Base-by-base conservation (phyloP, 2,797 vertebrate genomes). In the Crax fasciolata region DNA sequence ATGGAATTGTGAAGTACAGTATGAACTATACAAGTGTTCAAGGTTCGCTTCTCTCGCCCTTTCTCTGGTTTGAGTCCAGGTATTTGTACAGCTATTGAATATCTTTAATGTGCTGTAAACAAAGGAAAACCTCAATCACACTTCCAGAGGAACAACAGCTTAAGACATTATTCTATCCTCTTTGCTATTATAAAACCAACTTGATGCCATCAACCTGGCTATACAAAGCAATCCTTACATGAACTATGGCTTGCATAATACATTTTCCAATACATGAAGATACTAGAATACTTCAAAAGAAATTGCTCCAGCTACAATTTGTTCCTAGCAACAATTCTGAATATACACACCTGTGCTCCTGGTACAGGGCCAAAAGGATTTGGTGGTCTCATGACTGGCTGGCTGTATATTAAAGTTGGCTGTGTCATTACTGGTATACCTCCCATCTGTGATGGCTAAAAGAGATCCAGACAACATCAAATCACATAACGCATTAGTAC, bases 331-430 rank as follows among this genome's bases (percentile, higher is more conserved):
- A 10, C 23, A 48, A 5, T 13, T 25, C 4, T 32, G 35, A 75
- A 72, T 9, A 46, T 82, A 96, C 95, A 18, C 55, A 99, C 99
- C 99, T 99, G 99, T 94, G 99, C 98, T 97, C 99, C 99, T 12
- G 99, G 98, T 96, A 98, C 98, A 94, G 98, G 96, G 82, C 99
- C 98, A 62, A 99, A 99, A 49, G 99, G 99, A 94, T 99, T 99
- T 94, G 99, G 98, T 74, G 99, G 98, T 98, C 99, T 99, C 98
- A 99, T 99, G 93, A 98, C 98, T 77, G 99, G 99, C 93, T 99
- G 99, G 61, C 97, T 98, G 96, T 99, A 99, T 98, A 99, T 99
- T 98, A 99, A 98, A 48, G 98, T 98, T 96, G 99, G 99, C 92
- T 99, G 99, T 25, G 98, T 99, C 98, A 99, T 99, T 97, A 99